Base-by-base conservation (phyloP, 2,113 vertebrate species). In the Microcebus ravelobensis region DNA sequence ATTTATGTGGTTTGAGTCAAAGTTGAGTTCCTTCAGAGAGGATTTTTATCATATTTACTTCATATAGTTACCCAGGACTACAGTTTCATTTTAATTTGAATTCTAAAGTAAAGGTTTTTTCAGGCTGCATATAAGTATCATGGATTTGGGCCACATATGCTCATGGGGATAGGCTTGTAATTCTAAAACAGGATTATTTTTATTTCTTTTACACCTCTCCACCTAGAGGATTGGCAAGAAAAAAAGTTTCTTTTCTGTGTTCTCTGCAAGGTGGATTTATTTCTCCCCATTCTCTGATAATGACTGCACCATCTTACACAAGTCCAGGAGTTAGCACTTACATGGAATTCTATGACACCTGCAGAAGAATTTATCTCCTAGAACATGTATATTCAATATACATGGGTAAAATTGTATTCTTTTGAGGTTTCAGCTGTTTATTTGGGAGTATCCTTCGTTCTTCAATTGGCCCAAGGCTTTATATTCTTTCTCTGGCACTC, bases 21-120 rank as follows among this genome's bases (percentile, higher is more conserved):
- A 80, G 21, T 20, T 93, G 25, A 97, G 52, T 96, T 91, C n/a
- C 15, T 86, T 55, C n/a, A 73, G 29, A 77, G 15, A 87, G 7
- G 6, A 81, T 52, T 52, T 17, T 52, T 52, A 89, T 45, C 59
- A 8, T 95, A 39, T 95, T 91, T 45, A 63, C 61, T 95, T 63
- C 20, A 74, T 63, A 21, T 83, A 87, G 15, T 94, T 94, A 74
- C 14, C 82, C 31, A 25, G 87, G 23, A 52, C 61, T 71, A 50
- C 11, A 89, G 21, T 90, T 87, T 68, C 15, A 81, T 65, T 95
- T 91, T 81, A 50, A 89, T 50, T 88, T 95, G 68, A 87, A 48
- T 77, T 89, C 42, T 81, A 55, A 79, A 93, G 63, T n/a, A 57
- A 36, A 65, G 21, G 0, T 61, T 55, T 61, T 73, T 92, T 61